Evolutionary conservation across 2,888 invertebrate species (phyloP), one percentile per base, ranked within the genome.

Genomic region (Panopea generosa): DNA sequence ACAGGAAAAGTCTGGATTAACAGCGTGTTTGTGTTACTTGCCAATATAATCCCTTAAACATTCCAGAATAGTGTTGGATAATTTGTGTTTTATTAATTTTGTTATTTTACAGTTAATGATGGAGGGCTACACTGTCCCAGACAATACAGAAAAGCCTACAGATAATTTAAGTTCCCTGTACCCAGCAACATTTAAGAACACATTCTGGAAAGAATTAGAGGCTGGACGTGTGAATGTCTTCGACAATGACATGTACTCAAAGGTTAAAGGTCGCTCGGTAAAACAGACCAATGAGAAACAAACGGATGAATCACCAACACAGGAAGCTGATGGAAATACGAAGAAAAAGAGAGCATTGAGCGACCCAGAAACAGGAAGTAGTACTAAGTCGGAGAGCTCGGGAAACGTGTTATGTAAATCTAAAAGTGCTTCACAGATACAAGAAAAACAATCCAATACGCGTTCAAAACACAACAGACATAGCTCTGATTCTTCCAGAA

Each of bases 201-300:
- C 89, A 6, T 92, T 92, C 77, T 92, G 91, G 90, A 89, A 91
- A 57, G 91, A 92, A 69, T 85, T 92, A 11, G 91, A 92, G 72
- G 87, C 91, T 65, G 92, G 92, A 0, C 84, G 89, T 60, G 86
- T 92, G n/a, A 87, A 91, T 66, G 83, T 91, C 38, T 91, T 92
- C 81, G 88, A 87, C 24, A 87, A 86, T 55, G 92, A 92, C 80
- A 89, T 92, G 87, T 92, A 92, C 75, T 92, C 92, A n/a, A 90
- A 89, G 65, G 91, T 92, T 3, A 92, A 92, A 71, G 85, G 88
- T n/a, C 43, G 66, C 7, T 26, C 45, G 16, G 62, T 62, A 49
- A 18, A 24, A 20, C 20, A 16, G 26, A 7, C 33, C 6, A 11
- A 4, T 7, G 61, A 59, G 26, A 49, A 61, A 53, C 56, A 73